phyloP scores from a whole-genome alignment of 2,888 invertebrate genomes.

The Agrochola circellaris region DNA sequence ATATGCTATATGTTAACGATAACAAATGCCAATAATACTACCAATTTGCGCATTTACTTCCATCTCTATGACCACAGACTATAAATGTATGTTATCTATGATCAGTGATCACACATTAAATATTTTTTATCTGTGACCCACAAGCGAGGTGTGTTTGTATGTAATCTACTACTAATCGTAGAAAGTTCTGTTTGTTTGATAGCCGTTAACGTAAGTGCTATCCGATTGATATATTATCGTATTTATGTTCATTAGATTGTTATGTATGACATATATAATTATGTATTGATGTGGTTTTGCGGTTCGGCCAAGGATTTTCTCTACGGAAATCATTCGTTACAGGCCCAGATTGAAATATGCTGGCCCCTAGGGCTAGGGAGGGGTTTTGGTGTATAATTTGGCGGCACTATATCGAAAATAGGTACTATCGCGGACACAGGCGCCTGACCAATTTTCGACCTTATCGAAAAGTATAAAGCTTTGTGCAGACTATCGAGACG shows the following conservation, averaged over 20 bases:
- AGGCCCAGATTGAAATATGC: neutral
- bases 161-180: constrained; percentile 25
- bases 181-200: constrained; percentile 13
- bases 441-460: too few relatives aligned
- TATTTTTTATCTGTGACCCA: constrained; percentile 40
- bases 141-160: constrained; percentile 7
- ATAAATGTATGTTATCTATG: constrained; percentile 18
- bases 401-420: too few relatives aligned
- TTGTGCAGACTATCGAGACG: too few relatives aligned
- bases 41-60: constrained; percentile 14
- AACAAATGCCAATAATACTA: constrained; percentile 19
- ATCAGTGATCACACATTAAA: neutral
- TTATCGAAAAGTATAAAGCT: too few relatives aligned
- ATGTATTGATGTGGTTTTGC: constrained; percentile 4
- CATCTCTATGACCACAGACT: constrained; percentile 13
- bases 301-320: neutral
- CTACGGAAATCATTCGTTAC: constrained; percentile 5
- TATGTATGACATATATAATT: neutral
- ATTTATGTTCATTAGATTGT: constrained; percentile 17
- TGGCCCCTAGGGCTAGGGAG: neutral
- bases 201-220: constrained; percentile 11
- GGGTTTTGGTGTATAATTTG: neutral
- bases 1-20: constrained; percentile 12
- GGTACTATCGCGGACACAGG: too few relatives aligned
- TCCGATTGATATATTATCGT: constrained; percentile 3